These are phyloP conservation scores for Thaleichthys pacificus DNA, from an alignment of 2,797 vertebrate species.

Conservation along the genomic window DNA sequence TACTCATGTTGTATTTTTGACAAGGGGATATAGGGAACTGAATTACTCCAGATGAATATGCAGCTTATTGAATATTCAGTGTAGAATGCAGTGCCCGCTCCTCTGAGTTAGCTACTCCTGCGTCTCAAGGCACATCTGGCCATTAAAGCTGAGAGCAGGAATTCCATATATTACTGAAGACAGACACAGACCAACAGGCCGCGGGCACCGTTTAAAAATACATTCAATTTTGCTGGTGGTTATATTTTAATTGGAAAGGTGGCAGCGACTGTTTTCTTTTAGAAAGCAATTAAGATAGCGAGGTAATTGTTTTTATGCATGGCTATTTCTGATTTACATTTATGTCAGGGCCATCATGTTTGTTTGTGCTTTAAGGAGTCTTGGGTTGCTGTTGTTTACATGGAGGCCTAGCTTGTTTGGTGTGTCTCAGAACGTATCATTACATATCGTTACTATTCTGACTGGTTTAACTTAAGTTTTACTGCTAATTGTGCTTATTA, in stretches of 20 bases:
- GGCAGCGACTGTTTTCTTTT: constrained; percentile 69
- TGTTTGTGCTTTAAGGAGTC: constrained; percentile 11
- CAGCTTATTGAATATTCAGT: constrained; percentile 30
- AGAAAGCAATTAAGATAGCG: constrained; percentile 77
- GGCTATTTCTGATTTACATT: constrained; percentile 58
- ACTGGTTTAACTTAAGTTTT: too few species aligned
- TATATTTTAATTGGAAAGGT: constrained; percentile 79
- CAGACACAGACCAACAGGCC: constrained; percentile 37
- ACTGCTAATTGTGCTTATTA: too few species aligned
- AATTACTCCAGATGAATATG: constrained; percentile 25
- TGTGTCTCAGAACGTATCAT: too few species aligned
- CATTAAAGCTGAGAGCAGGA: constrained; percentile 60
- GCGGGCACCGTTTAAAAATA: constrained; percentile 70
- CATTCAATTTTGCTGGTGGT: constrained; percentile 66
- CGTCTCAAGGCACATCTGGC: constrained; percentile 52
- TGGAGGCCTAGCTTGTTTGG: too few species aligned
- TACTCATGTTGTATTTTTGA: not conserved
- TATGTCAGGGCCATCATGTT: constrained; percentile 29
- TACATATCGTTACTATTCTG: too few species aligned
- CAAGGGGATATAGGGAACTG: not conserved
- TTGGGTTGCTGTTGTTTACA: constrained; percentile 12
- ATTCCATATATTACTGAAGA: constrained; percentile 63
- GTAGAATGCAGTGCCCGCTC: not conserved
- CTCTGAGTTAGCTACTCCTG: constrained; percentile 36
- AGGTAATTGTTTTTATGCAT: constrained; percentile 65